These are phyloP conservation scores for Coelinius sp. DNA, from an alignment of 2,888 invertebrate genomes.

Conservation along the genomic window DNA sequence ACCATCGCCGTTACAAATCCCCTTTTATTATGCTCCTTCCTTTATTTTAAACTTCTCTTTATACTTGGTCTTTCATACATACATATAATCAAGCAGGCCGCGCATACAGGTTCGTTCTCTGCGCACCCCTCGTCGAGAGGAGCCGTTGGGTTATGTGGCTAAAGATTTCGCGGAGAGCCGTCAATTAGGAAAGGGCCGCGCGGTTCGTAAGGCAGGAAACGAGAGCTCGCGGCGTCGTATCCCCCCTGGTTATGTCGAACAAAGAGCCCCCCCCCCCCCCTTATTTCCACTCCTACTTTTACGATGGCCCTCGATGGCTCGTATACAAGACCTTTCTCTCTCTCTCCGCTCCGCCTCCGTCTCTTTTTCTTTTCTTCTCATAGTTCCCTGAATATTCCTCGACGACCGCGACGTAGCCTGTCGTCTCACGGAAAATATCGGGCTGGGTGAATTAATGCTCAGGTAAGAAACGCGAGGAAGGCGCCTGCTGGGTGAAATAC, in stretches of 20 bases:
- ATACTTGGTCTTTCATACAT: not conserved
- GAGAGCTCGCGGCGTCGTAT: constrained; percentile 39
- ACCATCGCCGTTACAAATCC: not conserved
- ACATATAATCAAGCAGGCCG: not conserved
- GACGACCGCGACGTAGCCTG: constrained; percentile 38
- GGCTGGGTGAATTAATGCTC: constrained; percentile 37
- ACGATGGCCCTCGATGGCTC: constrained; percentile 30
- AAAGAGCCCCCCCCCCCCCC: constrained; percentile 6
- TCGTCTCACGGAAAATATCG: constrained; percentile 42
- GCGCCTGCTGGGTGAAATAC: constrained; percentile 10
- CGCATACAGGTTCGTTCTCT: not conserved
- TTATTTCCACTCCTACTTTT: not conserved
- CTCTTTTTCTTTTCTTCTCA: not conserved
- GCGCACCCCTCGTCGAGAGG: no score
- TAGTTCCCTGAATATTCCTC: constrained; percentile 39
- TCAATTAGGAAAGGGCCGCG: constrained; percentile 62
- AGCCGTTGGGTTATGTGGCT: not conserved
- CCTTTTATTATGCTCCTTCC: not conserved
- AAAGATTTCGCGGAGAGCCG: constrained; percentile 64
- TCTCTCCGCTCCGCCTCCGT: not conserved
- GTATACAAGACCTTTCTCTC: constrained; percentile 14
- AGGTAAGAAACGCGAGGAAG: constrained; percentile 27
- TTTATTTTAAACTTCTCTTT: not conserved
- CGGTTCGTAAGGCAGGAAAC: constrained; percentile 35
- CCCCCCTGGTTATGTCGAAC: constrained; percentile 22